A percentile compares a stretch with the other conserved stretches of the same genome.
Evolutionary conservation across 2,888 invertebrate genomes (phyloP).

Genomic region (Bembecia ichneumoniformis): DNA sequence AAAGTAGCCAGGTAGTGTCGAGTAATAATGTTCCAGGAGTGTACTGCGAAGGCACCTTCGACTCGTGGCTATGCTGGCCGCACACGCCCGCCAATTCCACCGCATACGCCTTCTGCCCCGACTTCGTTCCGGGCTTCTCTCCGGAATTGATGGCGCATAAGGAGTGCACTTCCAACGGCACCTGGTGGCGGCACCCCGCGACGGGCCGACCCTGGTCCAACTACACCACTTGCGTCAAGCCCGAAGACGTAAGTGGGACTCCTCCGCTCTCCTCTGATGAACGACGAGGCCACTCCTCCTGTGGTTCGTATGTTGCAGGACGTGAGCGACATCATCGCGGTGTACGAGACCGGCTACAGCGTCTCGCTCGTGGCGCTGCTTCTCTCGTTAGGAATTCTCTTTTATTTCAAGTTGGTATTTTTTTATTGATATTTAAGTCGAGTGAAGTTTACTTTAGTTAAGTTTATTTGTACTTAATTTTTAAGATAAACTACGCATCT

Average conservation of each 20-base stretch:
- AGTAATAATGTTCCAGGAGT: slow-evolving; percentile 40
- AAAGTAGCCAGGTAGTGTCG: background rate
- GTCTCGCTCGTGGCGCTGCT: slow-evolving; percentile 88
- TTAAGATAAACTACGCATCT: too few species aligned
- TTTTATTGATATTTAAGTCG: too few species aligned
- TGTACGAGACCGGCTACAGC: slow-evolving; percentile 89
- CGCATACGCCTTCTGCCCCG: slow-evolving; percentile 79
- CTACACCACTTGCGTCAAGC: slow-evolving; percentile 87
- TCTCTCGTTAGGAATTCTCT: slow-evolving; percentile 84
- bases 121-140: slow-evolving; percentile 83
- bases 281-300: slow-evolving; percentile 66
- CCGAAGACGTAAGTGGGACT: slow-evolving; percentile 69
- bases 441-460: background rate
- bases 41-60: slow-evolving; percentile 82
- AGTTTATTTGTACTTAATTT: too few species aligned
- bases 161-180: slow-evolving; percentile 83
- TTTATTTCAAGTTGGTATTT: slow-evolving; percentile 86
- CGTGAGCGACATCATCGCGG: slow-evolving; percentile 74
- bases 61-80: slow-evolving; percentile 87
- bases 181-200: slow-evolving; percentile 86
- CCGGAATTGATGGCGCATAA: slow-evolving; percentile 83
- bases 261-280: slow-evolving; percentile 13
- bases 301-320: slow-evolving; percentile 28
- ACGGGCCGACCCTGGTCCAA: slow-evolving; percentile 89
- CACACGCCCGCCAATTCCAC: slow-evolving; percentile 78